A percentile compares a stretch with the other conserved stretches of the same genome.
Conservation (phyloP, 2,888 invertebrate species). For the Melinaea marsaeus region DNA sequence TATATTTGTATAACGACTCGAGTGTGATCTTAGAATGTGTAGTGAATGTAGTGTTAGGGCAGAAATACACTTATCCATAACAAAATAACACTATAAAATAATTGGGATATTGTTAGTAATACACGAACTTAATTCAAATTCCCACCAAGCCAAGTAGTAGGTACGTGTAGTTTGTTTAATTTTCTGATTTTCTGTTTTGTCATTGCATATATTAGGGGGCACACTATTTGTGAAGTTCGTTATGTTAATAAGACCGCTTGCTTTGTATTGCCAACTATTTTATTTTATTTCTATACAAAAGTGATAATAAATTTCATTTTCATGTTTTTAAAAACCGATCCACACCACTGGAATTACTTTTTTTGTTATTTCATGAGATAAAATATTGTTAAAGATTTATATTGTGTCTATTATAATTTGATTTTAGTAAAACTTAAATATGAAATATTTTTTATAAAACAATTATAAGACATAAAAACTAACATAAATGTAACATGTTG, state of each 20-base stretch:
- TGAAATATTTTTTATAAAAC: no score
- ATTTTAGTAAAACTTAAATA: no score
- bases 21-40: no score
- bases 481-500: no score
- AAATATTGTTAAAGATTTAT: no score
- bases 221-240: neutral
- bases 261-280: slow-evolving; percentile 4
- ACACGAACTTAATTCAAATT: neutral
- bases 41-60: no score
- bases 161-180: neutral
- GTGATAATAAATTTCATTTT: neutral
- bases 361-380: no score
- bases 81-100: no score
- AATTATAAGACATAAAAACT: no score
- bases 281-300: neutral
- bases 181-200: slow-evolving; percentile 4
- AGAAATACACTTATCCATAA: no score
- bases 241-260: slow-evolving; percentile 1
- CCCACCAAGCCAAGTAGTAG: neutral
- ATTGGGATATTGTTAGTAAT: neutral
- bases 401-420: no score
- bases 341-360: no score
- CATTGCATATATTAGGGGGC: neutral
- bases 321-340: neutral
- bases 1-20: neutral